Evolutionary conservation across 2,113 vertebrate genomes (phyloP).

Genomic region (Myrmophylax atrothorax): DNA sequence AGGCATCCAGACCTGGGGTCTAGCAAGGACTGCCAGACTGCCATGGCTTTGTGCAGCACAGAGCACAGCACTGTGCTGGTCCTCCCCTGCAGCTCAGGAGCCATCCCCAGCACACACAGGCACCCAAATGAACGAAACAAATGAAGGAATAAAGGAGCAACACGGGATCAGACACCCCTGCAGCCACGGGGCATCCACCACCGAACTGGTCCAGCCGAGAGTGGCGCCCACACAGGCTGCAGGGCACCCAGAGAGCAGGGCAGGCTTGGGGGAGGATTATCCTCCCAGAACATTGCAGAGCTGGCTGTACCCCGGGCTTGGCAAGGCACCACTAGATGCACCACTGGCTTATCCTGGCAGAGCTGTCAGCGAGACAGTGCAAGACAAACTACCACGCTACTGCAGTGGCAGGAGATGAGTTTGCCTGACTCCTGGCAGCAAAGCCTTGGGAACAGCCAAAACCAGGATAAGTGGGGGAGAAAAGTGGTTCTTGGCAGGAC

Average conservation of each 20-base stretch:
- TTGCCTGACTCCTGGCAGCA: neutral
- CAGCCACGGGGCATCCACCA: neutral
- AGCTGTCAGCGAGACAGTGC: conserved; percentile 1
- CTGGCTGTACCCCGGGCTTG: neutral
- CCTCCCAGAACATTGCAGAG: neutral
- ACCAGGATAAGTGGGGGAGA: neutral
- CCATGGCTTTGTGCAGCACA: neutral
- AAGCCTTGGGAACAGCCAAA: neutral
- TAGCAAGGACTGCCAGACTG: neutral
- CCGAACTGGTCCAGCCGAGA: neutral
- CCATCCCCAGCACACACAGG: neutral
- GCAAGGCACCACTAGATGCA: conserved; percentile 25
- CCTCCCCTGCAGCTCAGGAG: neutral
- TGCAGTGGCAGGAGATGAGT: neutral
- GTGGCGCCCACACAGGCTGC: neutral
- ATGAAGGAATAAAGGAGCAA: neutral
- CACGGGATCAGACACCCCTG: neutral
- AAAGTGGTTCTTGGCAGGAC: neutral
- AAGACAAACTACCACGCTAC: neutral
- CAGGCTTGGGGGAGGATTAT: neutral
- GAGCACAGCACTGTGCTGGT: neutral
- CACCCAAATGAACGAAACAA: rapidly evolving
- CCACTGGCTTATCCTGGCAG: conserved; percentile 35
- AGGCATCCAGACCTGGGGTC: neutral
- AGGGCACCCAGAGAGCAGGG: neutral